phyloP scores from a whole-genome alignment of 1,140 invertebrate species.

The Sycophaga agraensis region DNA sequence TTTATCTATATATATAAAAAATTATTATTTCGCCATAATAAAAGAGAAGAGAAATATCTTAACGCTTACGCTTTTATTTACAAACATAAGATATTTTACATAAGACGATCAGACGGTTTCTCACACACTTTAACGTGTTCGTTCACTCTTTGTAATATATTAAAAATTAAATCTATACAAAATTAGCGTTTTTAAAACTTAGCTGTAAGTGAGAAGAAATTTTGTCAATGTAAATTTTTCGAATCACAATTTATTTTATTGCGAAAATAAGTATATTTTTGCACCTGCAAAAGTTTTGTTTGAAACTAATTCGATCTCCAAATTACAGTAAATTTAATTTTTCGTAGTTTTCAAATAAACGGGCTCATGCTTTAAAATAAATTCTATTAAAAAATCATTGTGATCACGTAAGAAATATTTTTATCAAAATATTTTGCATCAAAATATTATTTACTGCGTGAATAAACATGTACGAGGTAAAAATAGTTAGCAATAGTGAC shows the following conservation, averaged over 20 bases:
- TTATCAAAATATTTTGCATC: constrained; percentile 29
- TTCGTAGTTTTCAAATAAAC: neutral
- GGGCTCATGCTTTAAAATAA: constrained; percentile 20
- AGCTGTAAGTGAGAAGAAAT: constrained; percentile 11
- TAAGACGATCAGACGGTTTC: constrained; percentile 18
- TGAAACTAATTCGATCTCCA: constrained; percentile 8
- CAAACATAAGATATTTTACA: constrained; percentile 29
- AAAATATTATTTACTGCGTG: constrained; percentile 4
- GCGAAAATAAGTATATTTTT: constrained; percentile 13
- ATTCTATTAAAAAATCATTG: constrained; percentile 7
- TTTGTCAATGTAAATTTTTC: constrained; percentile 21
- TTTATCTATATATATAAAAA: neutral
- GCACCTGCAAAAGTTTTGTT: neutral
- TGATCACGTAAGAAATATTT: constrained; percentile 26
- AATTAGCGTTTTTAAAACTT: constrained; percentile 15
- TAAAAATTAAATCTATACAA: constrained; percentile 27
- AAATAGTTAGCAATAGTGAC: constrained; percentile 11
- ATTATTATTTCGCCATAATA: constrained; percentile 3
- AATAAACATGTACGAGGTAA: constrained; percentile 17
- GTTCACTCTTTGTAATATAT: constrained; percentile 17
- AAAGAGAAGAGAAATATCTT: constrained; percentile 18
- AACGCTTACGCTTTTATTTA: constrained; percentile 33
- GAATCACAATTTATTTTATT: constrained; percentile 29
- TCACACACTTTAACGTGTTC: constrained; percentile 27
- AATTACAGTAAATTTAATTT: constrained; percentile 18